These are phyloP conservation scores for Ficedula albicollis DNA, from an alignment of 2,797 vertebrate genomes.

Conservation along the genomic window DNA sequence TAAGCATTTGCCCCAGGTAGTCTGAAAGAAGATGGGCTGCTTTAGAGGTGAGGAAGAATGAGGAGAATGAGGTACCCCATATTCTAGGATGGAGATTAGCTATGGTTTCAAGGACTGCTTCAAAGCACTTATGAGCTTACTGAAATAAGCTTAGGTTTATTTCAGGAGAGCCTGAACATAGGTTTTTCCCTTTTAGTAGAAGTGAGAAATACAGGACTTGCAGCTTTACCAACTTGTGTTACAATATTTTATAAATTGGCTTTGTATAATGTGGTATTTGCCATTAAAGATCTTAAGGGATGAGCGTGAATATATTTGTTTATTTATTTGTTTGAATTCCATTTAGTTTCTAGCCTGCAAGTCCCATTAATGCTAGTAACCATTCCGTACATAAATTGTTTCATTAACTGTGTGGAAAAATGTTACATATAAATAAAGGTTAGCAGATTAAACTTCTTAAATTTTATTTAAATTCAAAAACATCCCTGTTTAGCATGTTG, in stretches of 20 bases:
- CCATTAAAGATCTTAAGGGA: conserved; percentile 16
- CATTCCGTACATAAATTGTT: background rate
- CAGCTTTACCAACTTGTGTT: background rate
- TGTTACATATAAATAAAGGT: conserved; percentile 20
- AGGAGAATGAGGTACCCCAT: background rate
- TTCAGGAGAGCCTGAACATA: background rate
- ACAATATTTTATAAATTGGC: background rate
- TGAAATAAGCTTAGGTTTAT: background rate
- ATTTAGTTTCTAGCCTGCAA: conserved; percentile 30
- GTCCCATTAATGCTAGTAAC: background rate
- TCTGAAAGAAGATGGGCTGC: background rate
- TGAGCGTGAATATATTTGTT: background rate
- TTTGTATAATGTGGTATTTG: conserved; percentile 6
- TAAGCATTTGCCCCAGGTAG: background rate
- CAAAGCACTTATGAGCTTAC: background rate
- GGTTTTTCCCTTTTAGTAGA: background rate
- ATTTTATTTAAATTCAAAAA: conserved; percentile 33
- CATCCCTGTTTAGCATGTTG: background rate
- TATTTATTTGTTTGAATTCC: conserved; percentile 30
- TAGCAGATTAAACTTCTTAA: background rate
- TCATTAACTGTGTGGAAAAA: conserved; percentile 25
- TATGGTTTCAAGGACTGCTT: background rate
- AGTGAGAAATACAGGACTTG: background rate
- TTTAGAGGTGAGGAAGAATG: background rate
- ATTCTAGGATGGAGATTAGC: background rate